Evolutionary conservation across 2,888 invertebrate genomes (phyloP), one percentile per base, ranked within the genome.

Genomic region (Stenchaetothrips biformis): DNA sequence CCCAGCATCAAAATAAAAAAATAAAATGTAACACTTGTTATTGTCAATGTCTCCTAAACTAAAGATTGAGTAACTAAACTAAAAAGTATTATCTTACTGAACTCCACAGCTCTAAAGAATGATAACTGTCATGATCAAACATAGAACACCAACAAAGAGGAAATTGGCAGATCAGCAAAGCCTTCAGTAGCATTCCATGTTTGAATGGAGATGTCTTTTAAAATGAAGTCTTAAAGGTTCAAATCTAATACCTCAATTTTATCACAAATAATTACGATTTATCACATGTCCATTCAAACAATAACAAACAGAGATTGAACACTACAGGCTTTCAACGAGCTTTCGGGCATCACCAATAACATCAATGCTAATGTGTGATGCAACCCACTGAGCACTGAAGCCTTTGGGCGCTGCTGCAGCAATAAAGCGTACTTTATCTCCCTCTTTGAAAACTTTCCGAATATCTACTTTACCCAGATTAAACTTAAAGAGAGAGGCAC

Each of bases 351-450:
- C 67, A 25, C 67, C 67, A 11, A 74, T 25, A 74, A 74, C 67
- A 74, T 74, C 67, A 7, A 74, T 74, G 11, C 67, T 74, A 1
- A 74, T 74, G 67, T 74, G 67, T 25, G 67, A 74, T 0, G 67
- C 67, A 7, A 74, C 25, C 67, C 67, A 74, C 25, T 74, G 67
- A 4, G 67, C 67, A 74, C 67, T 74, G 25, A 74, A 25, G 3
- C 67, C 67, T 74, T 74, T 74, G 21, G 67, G 67, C 25, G 67
- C 67, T 25, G 25, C n/a, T 21, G 67, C 67, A 25, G 67, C 67
- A 25, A 74, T 74, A 25, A 74, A 74, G 21, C 67, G 67, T 21
- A 74, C 25, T 74, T 74, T 74, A 74, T 74, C 67, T 25, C 67
- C 67, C 67, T 74, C 67, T 74, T 74, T 74, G 25, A 74, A 21